Evolutionary conservation across 1,140 invertebrate species (phyloP).

Genomic region (Ips nitidus): DNA sequence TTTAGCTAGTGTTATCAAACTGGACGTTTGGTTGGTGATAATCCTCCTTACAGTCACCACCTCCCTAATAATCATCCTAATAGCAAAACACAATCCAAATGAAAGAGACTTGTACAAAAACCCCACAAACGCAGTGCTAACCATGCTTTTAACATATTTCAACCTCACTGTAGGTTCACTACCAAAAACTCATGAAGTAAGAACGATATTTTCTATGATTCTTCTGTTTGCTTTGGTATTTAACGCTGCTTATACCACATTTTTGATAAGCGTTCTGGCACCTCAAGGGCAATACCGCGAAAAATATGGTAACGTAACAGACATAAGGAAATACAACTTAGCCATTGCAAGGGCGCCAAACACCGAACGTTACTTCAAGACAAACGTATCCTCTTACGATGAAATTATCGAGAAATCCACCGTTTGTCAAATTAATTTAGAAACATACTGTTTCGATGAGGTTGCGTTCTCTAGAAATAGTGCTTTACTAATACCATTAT

Average conservation of each 20-base stretch:
- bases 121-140: background rate
- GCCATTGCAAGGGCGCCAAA: slow-evolving; percentile 13
- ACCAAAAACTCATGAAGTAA: slow-evolving; percentile 15
- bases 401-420: background rate
- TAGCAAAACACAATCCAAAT: slow-evolving; percentile 4
- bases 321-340: slow-evolving; percentile 18
- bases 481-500: slow-evolving; percentile 8
- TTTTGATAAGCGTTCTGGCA: slow-evolving; percentile 22
- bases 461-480: slow-evolving; percentile 15
- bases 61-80: background rate
- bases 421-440: background rate
- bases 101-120: slow-evolving; percentile 17
- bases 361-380: slow-evolving; percentile 19
- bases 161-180: slow-evolving; percentile 8
- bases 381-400: background rate
- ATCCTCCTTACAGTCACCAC: background rate
- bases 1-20: slow-evolving; percentile 13
- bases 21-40: slow-evolving; percentile 23
- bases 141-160: background rate
- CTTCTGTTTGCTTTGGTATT: slow-evolving; percentile 20
- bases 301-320: slow-evolving; percentile 17
- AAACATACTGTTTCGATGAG: slow-evolving; percentile 7
- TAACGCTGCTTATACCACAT: slow-evolving; percentile 24
- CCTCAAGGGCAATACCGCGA: slow-evolving; percentile 7
- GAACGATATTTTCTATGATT: slow-evolving; percentile 25